Evolutionary conservation across 2,797 vertebrate species (phyloP), one percentile per base, ranked within the genome.

Genomic region (Darevskia mixta): DNA sequence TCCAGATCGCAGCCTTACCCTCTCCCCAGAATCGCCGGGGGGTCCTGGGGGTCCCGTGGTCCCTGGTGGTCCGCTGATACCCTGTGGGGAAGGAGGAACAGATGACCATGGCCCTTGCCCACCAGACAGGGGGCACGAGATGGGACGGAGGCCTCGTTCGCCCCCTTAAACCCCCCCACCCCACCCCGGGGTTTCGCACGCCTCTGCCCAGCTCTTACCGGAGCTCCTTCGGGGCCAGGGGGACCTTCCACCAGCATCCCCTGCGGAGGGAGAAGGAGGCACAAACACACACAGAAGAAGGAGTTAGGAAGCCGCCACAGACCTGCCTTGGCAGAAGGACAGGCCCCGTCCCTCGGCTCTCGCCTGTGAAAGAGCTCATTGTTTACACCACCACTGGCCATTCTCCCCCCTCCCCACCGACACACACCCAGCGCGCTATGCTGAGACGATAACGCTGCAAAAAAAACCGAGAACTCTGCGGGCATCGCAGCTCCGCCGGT

Each of bases 201-300:
- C 38, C 27, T 9, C 25, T n/a, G 10, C n/a, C 9, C 1, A n/a
- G 7, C 23, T 97, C 98, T 97, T 92, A 99, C 98, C 95, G 98
- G 97, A 86, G 98, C 97, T 92, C 98, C 98, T 96, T 99, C 98
- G 55, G 98, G 96, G 89, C 98, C 98, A 35, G 98, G 98, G 41
- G 98, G 98, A 20, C 98, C 98, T 91, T 98, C 98, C 82, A 98
- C 98, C 78, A 99, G 86, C 98, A 99, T 98, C 3, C 98, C 98
- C 98, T 99, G 92, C 0, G 64, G 92, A 87, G 71, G 4, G 66
- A 73, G 10, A 20, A 5, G 23, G 4, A 61, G 23, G 8, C n/a
- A 29, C 17, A 61, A 25, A 10, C 5, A 23, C 27, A 38, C 5
- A 27, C 10, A 41, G 2, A 6, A 55, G 20, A 45, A 27, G 43